Percentiles rank a stretch among this genome's conserved stretches.
These are phyloP conservation scores for Gila orcuttii DNA, from an alignment of 2,113 vertebrate genomes.

Conservation along the genomic window DNA sequence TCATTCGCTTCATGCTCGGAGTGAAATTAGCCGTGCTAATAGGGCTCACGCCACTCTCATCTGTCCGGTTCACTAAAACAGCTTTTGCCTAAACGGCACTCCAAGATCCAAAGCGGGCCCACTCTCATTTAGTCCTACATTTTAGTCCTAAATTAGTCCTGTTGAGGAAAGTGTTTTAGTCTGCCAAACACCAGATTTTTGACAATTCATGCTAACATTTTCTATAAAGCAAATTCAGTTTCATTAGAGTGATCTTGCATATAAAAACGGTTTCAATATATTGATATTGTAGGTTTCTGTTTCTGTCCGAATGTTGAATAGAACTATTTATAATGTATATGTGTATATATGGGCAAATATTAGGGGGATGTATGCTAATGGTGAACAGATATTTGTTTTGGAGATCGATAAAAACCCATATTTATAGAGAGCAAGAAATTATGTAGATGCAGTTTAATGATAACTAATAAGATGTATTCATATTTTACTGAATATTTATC, in stretches of 20 bases:
- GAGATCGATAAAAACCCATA: neutral
- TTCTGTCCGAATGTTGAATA: neutral
- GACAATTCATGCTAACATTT: neutral
- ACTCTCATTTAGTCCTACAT: neutral
- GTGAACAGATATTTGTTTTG: neutral
- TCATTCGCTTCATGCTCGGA: conserved; percentile 19
- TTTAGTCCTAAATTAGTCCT: neutral
- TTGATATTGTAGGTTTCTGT: neutral
- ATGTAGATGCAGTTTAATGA: neutral
- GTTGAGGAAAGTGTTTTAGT: neutral
- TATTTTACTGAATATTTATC: neutral
- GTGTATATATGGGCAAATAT: neutral
- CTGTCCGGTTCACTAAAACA: conserved; percentile 45
- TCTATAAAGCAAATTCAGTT: neutral
- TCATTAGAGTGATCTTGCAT: neutral
- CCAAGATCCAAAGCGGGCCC: neutral
- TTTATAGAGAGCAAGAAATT: neutral
- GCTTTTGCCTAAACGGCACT: conserved; percentile 39
- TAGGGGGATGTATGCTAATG: neutral
- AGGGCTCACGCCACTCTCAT: conserved; percentile 45
- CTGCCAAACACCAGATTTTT: neutral
- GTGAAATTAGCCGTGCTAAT: conserved; percentile 58
- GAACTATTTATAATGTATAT: neutral
- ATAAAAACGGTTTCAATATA: neutral
- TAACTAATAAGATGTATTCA: neutral